Base-by-base conservation (phyloP, 1,140 invertebrate genomes). In the Megalonaias nervosa region DNA sequence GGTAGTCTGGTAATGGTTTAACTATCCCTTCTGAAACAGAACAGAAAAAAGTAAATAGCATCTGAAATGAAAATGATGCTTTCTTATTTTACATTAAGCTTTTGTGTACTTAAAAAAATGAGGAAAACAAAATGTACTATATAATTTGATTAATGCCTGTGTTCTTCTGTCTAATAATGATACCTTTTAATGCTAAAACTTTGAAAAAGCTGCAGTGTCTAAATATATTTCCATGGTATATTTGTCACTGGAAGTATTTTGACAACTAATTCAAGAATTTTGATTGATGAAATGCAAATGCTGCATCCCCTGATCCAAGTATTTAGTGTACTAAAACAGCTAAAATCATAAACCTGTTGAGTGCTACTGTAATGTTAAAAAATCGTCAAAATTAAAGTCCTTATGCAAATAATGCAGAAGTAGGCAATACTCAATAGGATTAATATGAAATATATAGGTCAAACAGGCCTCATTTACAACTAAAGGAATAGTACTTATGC, bases 1-100 rank as follows among this genome's bases (percentile, higher is more conserved):
- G 84, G 70, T 90, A 91, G 72, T 91, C 90, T 70, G 89, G 86
- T 71, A 90, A 77, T 55, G 90, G 90, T 80, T 91, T 90, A n/a
- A 91, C 89, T 75, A 90, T 82, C 38, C 87, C 86, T 67, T 91
- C 90, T 91, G 79, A 59, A 82, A 72, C 70, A 62, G 55, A 81
- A 61, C 71, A 57, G 62, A 38, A 75, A 62, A 62, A 31, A 26
- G 9, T 23, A 4, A 72, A 17, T 31, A 21, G 58, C n/a, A 68
- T 55, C 19, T 70, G n/a, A 57, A n/a, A 65, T 11, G 19, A 64
- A 15, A 72, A 60, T 19, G 31, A 69, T 80, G 55, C 19, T 21
- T 15, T n/a, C 26, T 15, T 74, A 3, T 31, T 56, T 23, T 55
- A 77, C 77, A 60, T 67, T 56, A 17, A 62, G 55, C 21, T 71